These are phyloP conservation scores for Anthopleura sola DNA, from an alignment of 64 coral and sea anemone genomes.

Conservation along the genomic window DNA sequence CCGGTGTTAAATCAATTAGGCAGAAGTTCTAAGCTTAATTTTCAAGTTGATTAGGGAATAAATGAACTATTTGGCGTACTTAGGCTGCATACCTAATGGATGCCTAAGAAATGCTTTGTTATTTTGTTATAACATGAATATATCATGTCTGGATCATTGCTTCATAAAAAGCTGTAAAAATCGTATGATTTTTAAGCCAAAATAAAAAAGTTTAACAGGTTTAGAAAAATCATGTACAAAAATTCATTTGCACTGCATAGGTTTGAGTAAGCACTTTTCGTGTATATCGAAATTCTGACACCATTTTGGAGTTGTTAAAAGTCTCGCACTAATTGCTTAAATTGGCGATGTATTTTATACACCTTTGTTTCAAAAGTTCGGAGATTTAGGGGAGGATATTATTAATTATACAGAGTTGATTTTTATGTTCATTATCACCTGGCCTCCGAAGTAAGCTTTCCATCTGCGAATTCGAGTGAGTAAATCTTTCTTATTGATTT, in stretches of 20 bases:
- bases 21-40: background rate
- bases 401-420: background rate
- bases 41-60: background rate
- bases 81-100: background rate
- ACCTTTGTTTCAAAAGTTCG: background rate
- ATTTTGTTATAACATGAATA: background rate
- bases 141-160: background rate
- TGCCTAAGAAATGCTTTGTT: background rate
- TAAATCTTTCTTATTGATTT: background rate
- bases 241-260: too few species aligned
- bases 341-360: background rate
- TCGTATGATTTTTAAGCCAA: too few species aligned
- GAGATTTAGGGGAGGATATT: background rate
- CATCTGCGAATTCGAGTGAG: background rate
- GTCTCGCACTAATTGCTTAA: too few species aligned
- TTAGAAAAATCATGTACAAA: too few species aligned
- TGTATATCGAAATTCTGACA: background rate
- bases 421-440: background rate
- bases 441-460: background rate
- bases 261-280: background rate
- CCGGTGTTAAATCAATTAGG: background rate
- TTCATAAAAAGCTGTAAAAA: background rate
- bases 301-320: background rate
- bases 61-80: background rate
- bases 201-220: too few species aligned